A percentile compares a stretch with the other conserved stretches of the same genome.
Evolutionary conservation across 2,797 vertebrate genomes (phyloP).

Genomic region (Furcifer pardalis): DNA sequence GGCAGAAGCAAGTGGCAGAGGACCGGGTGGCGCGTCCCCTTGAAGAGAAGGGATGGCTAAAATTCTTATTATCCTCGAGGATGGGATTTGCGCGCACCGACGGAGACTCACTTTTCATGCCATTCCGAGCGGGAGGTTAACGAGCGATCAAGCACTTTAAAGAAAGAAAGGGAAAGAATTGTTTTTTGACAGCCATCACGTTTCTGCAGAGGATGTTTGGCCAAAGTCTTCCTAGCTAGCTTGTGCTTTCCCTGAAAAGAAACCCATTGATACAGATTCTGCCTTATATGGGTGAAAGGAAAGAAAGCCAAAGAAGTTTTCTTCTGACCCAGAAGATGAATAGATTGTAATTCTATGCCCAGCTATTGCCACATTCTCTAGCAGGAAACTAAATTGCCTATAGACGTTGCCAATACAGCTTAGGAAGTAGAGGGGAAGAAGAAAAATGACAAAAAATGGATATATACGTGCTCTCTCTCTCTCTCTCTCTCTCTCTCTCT

Average conservation of each 20-base stretch:
- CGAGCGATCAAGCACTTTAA: background rate
- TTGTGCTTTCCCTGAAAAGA: background rate
- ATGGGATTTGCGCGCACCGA: background rate
- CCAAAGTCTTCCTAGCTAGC: background rate
- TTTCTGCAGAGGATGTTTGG: background rate
- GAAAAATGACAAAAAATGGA: no score
- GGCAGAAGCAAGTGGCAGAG: no score
- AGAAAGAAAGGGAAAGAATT: background rate
- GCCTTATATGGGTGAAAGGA: background rate
- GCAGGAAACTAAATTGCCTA: background rate
- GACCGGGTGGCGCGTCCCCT: no score
- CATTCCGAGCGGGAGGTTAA: background rate
- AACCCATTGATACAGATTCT: background rate
- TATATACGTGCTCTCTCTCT: no score
- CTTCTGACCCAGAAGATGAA: background rate
- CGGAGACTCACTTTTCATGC: background rate
- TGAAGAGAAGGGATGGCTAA: no score
- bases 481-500: no score
- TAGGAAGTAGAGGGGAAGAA: no score
- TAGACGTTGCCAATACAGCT: no score
- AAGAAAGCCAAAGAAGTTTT: background rate
- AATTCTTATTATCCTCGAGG: no score
- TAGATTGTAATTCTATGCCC: background rate
- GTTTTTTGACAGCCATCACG: background rate
- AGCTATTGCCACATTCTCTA: background rate